Base-by-base conservation (phyloP, 2,113 vertebrate genomes). In the Donacobius atricapilla region DNA sequence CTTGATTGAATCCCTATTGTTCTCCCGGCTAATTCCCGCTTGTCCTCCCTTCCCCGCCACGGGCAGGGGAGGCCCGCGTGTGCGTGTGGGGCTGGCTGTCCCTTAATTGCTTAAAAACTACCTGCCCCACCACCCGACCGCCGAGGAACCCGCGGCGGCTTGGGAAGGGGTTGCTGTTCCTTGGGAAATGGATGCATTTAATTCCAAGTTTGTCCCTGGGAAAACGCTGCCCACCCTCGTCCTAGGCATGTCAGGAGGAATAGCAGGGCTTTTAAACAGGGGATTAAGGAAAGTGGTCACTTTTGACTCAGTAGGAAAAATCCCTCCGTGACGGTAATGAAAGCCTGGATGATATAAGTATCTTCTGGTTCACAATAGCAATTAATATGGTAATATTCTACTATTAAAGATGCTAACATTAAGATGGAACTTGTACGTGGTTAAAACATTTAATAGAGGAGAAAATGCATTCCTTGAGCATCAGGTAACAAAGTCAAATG, bases 371-470 rank as follows among this genome's bases (percentile, higher is more conserved):
- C 97, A 97, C 97, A 97, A 97, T 97, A 97, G 97, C 97, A 97
- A 97, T 97, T 97, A 97, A 97, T 97, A 97, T 97, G 97, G 97
- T 97, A 97, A 97, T 97, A 97, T 97, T 96, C 97, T 95, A 94
- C 97, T 96, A 97, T 97, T 97, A 97, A 97, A 97, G 97, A 97
- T 97, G 97, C 97, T 96, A 97, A 97, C 96, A 89, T 91, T 95
- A 93, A 97, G 96, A 97, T 96, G 97, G 96, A 97, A 96, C 93
- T 94, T 64, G 89, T 90, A 96, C 15, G 35, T 23, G 82, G 96
- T 91, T 97, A 96, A 97, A 97, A 96, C 97, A 95, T 97, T 97
- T 97, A 97, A 97, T 96, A 96, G 96, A 95, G 95, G 71, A 70
- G 93, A 92, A 94, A 96, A 96, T 81, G 81, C 91, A 92, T 95